A percentile compares a stretch with the other conserved stretches of the same genome.
phyloP scores from a whole-genome alignment of 2,113 vertebrate genomes.

The Oryzias curvinotus region DNA sequence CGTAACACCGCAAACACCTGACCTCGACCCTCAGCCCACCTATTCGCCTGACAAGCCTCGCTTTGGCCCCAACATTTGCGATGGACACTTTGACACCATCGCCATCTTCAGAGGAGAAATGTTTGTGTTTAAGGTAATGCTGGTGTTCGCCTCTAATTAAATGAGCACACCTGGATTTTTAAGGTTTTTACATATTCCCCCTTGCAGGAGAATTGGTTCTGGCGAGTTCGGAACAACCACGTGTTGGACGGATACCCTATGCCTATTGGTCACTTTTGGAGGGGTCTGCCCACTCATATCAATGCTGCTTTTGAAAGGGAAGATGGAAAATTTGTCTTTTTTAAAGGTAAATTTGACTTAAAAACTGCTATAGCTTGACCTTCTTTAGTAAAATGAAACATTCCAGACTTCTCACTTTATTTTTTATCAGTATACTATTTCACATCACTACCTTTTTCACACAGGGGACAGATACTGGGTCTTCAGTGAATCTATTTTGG shows the following conservation, averaged over 20 bases:
- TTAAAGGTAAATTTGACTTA: slow-evolving; percentile 80
- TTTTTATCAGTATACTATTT: no score
- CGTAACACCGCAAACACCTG: slow-evolving; percentile 62
- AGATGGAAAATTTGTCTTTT: slow-evolving; percentile 91
- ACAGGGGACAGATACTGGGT: slow-evolving; percentile 89
- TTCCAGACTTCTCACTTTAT: not conserved
- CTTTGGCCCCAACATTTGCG: slow-evolving; percentile 85
- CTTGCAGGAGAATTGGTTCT: slow-evolving; percentile 86
- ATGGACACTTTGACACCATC: slow-evolving; percentile 90
- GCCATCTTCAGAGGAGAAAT: slow-evolving; percentile 87
- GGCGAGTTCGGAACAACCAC: slow-evolving; percentile 84
- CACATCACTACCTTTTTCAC: not conserved
- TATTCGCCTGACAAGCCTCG: slow-evolving; percentile 67
- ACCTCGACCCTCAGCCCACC: slow-evolving; percentile 54
- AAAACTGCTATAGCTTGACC: not conserved
- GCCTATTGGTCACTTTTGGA: slow-evolving; percentile 91
- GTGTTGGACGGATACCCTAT: slow-evolving; percentile 90
- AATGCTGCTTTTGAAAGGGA: slow-evolving; percentile 88
- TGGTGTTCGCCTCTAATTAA: not conserved
- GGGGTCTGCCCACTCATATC: slow-evolving; percentile 82
- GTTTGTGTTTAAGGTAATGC: slow-evolving; percentile 90
- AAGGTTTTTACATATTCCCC: not conserved
- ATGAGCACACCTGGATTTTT: not conserved
- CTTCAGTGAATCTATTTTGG: slow-evolving; percentile 83
- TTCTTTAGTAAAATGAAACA: not conserved